Conservation (phyloP, 2,113 vertebrate genomes). For the Cephalophus harveyi region DNA sequence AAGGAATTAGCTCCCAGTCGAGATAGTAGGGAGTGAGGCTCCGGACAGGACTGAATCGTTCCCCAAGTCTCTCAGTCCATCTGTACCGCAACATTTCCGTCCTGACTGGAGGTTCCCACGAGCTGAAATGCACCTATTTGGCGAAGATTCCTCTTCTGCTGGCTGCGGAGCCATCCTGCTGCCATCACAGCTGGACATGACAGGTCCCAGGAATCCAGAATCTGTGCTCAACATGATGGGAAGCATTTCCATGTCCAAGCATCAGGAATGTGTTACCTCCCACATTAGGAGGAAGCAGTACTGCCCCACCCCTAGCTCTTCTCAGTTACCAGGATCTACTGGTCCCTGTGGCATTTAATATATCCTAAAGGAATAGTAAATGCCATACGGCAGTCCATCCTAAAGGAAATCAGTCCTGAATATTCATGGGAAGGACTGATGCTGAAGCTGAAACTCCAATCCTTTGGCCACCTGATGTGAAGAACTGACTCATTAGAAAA, state of each 20-base stretch:
- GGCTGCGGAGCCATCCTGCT: background rate
- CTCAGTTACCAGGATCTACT: background rate
- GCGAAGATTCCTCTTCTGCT: background rate
- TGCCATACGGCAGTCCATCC: background rate
- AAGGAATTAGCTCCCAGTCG: background rate
- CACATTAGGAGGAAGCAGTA: background rate
- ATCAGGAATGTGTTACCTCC: background rate
- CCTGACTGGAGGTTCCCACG: background rate
- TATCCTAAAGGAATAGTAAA: background rate
- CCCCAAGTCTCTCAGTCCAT: background rate
- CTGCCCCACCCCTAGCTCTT: background rate
- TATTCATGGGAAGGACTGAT: background rate
- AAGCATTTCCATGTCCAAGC: background rate
- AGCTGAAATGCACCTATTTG: background rate
- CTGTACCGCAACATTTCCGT: background rate
- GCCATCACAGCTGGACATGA: background rate
- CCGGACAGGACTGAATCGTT: background rate
- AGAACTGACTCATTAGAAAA: background rate
- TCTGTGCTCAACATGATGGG: background rate
- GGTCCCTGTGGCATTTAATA: background rate
- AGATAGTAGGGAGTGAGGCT: background rate
- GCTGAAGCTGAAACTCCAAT: background rate
- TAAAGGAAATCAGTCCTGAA: background rate
- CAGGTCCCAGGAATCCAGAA: slow-evolving; percentile 14
- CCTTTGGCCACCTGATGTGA: background rate